Evolutionary conservation across 2,888 invertebrate genomes (phyloP).

Genomic region (Leptinotarsa peninsularis): DNA sequence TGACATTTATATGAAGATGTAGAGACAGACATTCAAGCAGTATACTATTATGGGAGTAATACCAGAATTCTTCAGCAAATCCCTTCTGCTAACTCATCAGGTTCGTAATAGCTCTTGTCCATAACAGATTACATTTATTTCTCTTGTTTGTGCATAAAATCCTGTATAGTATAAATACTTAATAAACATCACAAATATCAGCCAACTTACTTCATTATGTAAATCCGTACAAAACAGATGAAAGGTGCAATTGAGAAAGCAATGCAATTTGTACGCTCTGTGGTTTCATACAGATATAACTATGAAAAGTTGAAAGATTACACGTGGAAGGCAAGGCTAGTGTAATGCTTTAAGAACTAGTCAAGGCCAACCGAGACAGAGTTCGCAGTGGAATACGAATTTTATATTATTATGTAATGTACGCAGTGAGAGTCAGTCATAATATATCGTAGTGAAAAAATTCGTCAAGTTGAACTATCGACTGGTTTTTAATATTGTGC

Average conservation of each 20-base stretch:
- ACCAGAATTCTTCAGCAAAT: no score
- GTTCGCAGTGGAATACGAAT: slow-evolving; percentile 18
- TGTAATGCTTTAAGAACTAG: slow-evolving; percentile 38
- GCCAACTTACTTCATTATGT: neutral
- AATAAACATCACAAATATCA: neutral
- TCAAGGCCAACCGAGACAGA: slow-evolving; percentile 39
- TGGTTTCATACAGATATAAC: slow-evolving; percentile 35
- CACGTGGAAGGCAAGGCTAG: slow-evolving; percentile 55
- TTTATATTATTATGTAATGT: slow-evolving; percentile 19
- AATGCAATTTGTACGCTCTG: slow-evolving; percentile 28
- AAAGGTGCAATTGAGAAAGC: slow-evolving; percentile 12
- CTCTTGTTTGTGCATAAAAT: no score
- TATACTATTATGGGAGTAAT: no score
- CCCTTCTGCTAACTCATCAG: no score
- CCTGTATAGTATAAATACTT: neutral
- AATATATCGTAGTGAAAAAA: neutral
- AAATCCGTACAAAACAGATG: slow-evolving; percentile 13
- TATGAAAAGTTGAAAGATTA: slow-evolving; percentile 44
- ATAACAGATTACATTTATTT: no score
- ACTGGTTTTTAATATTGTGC: no score
- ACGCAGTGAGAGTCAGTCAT: slow-evolving; percentile 4
- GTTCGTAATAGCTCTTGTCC: no score
- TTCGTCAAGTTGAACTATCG: no score
- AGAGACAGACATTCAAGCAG: no score
- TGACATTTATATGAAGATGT: no score